Base-by-base conservation (phyloP, 2,888 invertebrate genomes). In the Eulithis prunata region DNA sequence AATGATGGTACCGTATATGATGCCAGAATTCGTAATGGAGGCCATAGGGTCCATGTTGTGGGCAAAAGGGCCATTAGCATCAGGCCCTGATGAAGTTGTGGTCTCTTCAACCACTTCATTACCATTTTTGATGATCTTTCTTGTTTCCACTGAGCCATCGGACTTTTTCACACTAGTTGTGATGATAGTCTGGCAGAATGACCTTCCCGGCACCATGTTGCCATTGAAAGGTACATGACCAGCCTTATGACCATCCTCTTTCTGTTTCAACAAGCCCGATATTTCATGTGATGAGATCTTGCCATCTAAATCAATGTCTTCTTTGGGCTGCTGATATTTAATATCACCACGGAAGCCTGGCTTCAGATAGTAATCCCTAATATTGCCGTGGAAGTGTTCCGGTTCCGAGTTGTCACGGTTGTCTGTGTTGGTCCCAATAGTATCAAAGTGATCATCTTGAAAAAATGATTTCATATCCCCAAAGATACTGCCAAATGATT, bases 331-430 rank as follows among this genome's bases (percentile, higher is more conserved):
- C 28, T 86, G 81, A 47, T 73, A 70, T 62, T 77, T 80, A n/a
- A n/a, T n/a, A 4, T 71, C 72, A 55, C 78, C 82, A 55, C 87
- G 87, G 71, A 85, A 90, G 51, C 90, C 91, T 1, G 92, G 91
- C 71, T 92, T 91, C n/a, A 93, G 74, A 70, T 92, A 93, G 66
- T 88, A 89, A 66, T 91, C 88, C 65, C 92, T 80, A 28, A 93
- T 83, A 61, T 83, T 83, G 64, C 80, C 84, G 47, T 83, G 76
- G 60, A 75, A 80, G 56, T 80, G 75, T 10, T 88, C 86, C 0
- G 80, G 70, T 1, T 81, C 79, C 3, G 68, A 28, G 12, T 28
- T 28, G 8, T 67, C 62, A 2, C 5, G 62, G 66, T 64, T 75
- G 1, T 12, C 28, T 46, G 67, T 72, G 55, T 61, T 69, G 6